Evolutionary conservation across 2,113 vertebrate genomes (phyloP).

Genomic region (Sterrhoptilus dennistouni): DNA sequence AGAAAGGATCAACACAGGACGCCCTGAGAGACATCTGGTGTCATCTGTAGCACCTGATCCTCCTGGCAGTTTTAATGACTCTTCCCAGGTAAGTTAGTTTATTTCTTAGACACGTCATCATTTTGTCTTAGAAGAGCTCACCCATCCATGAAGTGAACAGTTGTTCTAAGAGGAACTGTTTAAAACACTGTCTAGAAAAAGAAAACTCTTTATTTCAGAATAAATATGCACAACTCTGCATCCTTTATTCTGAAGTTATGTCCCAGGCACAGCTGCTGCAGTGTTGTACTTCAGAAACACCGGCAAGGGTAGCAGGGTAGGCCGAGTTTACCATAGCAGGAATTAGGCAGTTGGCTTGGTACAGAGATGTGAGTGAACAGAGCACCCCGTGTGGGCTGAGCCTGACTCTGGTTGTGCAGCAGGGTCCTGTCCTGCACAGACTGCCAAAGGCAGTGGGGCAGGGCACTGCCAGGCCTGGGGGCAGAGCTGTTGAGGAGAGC

Average conservation of each 20-base stretch:
- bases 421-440: not conserved
- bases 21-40: not conserved
- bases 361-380: not conserved
- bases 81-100: conserved; percentile 31
- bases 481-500: not conserved
- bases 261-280: not conserved
- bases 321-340: not conserved
- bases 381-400: not conserved
- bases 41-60: not conserved
- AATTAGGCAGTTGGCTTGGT: not conserved
- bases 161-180: not conserved
- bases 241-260: not conserved
- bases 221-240: not conserved
- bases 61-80: not conserved
- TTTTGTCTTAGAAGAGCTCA: not conserved
- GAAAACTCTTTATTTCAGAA: not conserved
- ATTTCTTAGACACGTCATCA: not conserved
- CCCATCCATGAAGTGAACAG: not conserved
- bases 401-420: not conserved
- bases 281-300: not conserved
- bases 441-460: not conserved
- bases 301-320: not conserved
- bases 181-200: not conserved
- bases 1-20: not conserved
- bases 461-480: not conserved